Conservation (phyloP, 2,113 vertebrate genomes). For the Indicator maculatus region DNA sequence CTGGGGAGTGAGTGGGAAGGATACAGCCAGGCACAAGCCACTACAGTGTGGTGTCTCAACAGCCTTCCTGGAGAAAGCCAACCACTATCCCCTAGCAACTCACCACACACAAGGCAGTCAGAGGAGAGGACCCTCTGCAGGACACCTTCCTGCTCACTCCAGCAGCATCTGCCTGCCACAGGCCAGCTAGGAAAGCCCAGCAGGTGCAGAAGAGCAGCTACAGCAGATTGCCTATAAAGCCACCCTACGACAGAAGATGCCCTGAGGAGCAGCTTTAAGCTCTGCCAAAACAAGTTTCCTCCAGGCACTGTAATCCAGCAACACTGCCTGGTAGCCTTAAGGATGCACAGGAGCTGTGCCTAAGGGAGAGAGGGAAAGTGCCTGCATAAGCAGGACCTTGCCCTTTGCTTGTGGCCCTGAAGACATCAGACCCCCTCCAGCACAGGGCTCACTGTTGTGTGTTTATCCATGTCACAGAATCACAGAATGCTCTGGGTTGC, state of each 20-base stretch:
- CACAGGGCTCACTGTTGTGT: not conserved
- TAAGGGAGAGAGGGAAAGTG: not conserved
- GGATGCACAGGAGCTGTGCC: not conserved
- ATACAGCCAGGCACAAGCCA: not conserved
- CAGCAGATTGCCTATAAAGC: not conserved
- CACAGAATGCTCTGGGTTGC: too few relatives aligned
- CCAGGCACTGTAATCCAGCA: not conserved
- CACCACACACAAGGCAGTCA: not conserved
- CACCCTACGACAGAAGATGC: not conserved
- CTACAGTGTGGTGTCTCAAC: accelerated
- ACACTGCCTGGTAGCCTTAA: not conserved
- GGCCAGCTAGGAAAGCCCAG: not conserved
- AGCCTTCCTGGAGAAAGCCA: not conserved
- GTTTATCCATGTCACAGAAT: not conserved
- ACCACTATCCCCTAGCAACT: not conserved
- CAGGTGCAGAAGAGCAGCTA: not conserved
- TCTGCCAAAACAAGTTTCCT: not conserved
- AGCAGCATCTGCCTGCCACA: not conserved
- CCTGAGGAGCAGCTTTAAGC: not conserved
- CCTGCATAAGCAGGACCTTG: not conserved
- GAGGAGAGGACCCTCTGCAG: not conserved
- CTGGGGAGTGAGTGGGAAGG: not conserved
- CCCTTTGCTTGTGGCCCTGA: not conserved
- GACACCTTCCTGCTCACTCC: not conserved
- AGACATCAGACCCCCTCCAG: not conserved